Base-by-base conservation (phyloP, 2,797 vertebrate species). In the Octomys mimax region DNA sequence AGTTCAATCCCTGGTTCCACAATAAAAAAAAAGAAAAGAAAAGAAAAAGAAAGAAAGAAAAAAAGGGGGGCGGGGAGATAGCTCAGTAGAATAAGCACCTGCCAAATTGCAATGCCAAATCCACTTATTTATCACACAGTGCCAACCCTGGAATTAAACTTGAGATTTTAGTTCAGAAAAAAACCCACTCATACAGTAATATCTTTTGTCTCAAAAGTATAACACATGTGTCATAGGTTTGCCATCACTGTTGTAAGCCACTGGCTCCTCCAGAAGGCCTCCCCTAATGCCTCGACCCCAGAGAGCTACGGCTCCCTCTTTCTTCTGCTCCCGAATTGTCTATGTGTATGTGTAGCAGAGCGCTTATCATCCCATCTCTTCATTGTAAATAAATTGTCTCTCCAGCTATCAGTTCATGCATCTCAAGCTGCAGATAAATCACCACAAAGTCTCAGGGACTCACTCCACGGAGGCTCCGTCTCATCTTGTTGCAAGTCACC, bases 401-500 rank as follows among this genome's bases (percentile, higher is more conserved):
- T 54, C 24, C 57, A 83, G 22, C 39, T 71, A 52, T 19, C 71
- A 62, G 66, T 24, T 88, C 80, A 22, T 62, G 52, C 57, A 83
- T 16, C 18, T 24, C 28, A 92, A 0, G 2, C 79, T 16, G 18
- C 62, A 77, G n/a, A 70, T 89, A 16, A 83, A 85, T 28, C 22
- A 31, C 6, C 26, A 33, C 36, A 36, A 75, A 59, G 11, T 73
- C 78, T 52, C 46, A 77, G 64, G 24, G 46, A 6, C 80, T 89
- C 46, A 22, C 21, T 39, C 42, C 36, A 18, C 14, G 66, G 46
- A 42, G 2, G 52, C 39, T 61, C 31, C 5, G 64, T 61, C n/a
- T 49, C 21, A 26, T 71, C n/a, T 1, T 31, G 14, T 57, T 46
- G 28, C 4, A 3, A 4, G 0, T 36, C 0, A 0, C n/a, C 61